Evolutionary conservation across 2,113 vertebrate genomes (phyloP), one percentile per base, ranked within the genome.

Genomic region (Melanerpes formicivorus): DNA sequence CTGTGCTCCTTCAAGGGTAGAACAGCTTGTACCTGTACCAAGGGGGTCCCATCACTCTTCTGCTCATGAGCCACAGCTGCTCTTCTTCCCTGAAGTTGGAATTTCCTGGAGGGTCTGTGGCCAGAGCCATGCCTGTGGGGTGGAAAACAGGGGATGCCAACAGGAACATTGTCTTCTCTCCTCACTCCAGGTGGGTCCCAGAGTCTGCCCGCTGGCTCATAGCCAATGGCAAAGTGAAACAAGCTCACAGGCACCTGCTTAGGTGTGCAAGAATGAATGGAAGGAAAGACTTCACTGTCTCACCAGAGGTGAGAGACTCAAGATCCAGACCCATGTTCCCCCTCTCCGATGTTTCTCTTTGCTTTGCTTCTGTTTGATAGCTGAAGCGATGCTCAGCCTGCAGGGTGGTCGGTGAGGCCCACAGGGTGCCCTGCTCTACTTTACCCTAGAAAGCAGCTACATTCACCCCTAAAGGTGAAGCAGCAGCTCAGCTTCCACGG

Each of bases 171-270:
- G 23, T 71, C 64, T 82, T 89, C 48, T 96, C 75, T 86, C 62
- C 80, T 56, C 22, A 0, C 65, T 9, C 63, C 86, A 99, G 99
- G 98, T 98, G 98, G 98, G 97, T 99, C 76, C 98, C 99, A 60
- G 99, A 99, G 96, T 99, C 99, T 60, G 98, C 98, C 4, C 96
- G 98, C 46, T 99, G 99, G 99, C 98, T 99, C 73, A 91, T 98
- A 93, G 98, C 98, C 40, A 98, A 97, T 7, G 98, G 98, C 62
- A 97, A 96, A 34, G 82, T 95, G 54, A 96, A 98, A 3, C 94
- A 95, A 74, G 99, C 98, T 46, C 98, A 98, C 82, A 87, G 54
- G 62, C 98, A 98, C 92, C 97, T 99, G 76, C 88, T 97, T 55
- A 95, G 87, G 88, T 99, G 99, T 95, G 98, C 98, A 40, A 89